phyloP scores from a whole-genome alignment of 2,113 vertebrate species.

The Cinclus mexicanus region DNA sequence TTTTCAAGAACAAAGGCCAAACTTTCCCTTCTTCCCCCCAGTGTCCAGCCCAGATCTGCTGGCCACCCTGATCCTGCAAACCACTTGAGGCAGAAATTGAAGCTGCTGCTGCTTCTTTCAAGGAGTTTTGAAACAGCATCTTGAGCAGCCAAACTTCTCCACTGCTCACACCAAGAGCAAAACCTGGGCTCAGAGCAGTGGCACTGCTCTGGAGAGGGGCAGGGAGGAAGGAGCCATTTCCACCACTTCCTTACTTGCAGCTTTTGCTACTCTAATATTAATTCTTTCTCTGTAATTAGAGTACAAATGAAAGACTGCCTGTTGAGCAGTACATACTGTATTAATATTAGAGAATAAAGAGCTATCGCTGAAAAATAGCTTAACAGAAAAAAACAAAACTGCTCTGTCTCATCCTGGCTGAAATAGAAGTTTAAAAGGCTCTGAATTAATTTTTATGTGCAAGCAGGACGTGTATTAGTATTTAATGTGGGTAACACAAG shows the following conservation, averaged over 20 bases:
- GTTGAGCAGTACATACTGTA: neutral
- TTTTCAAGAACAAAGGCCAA: neutral
- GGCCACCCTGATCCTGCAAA: too few relatives aligned
- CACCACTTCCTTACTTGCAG: neutral
- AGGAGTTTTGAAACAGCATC: neutral
- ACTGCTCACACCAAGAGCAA: neutral
- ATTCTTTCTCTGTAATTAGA: neutral
- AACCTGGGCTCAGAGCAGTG: neutral
- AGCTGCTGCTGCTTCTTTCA: neutral
- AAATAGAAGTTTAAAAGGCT: neutral
- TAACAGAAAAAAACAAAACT: neutral
- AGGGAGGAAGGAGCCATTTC: neutral
- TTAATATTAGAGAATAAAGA: neutral
- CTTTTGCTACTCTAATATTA: neutral
- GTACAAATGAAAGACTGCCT: neutral
- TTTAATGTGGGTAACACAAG: neutral
- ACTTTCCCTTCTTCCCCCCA: neutral
- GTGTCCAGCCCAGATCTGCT: neutral
- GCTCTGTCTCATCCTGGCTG: neutral
- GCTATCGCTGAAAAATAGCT: neutral
- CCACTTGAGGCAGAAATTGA: too few relatives aligned
- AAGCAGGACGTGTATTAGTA: neutral
- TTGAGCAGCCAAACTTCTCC: neutral
- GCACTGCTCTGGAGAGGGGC: neutral
- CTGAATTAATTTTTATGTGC: neutral